A percentile compares a stretch with the other conserved stretches of the same genome.
phyloP scores from a whole-genome alignment of 2,797 vertebrate genomes.

The Astyanax mexicanus region DNA sequence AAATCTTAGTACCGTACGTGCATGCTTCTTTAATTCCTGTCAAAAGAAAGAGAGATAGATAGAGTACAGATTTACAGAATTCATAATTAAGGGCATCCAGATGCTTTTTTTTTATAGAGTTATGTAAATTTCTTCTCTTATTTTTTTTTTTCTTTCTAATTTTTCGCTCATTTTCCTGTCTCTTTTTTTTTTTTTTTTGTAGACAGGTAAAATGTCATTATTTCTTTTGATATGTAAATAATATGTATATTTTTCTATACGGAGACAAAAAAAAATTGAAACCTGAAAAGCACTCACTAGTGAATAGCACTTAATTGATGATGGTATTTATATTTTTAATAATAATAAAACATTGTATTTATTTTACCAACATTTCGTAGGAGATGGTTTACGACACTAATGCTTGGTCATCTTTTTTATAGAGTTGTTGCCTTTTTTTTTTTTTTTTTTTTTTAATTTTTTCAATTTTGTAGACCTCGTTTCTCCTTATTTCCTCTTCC shows the following conservation, averaged over 20 bases:
- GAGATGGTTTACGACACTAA: slow-evolving; percentile 87
- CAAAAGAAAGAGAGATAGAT: slow-evolving; percentile 31
- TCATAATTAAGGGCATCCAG: slow-evolving; percentile 32
- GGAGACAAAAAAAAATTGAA: too few species aligned
- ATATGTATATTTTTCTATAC: slow-evolving; percentile 88
- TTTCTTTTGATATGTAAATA: slow-evolving; percentile 85
- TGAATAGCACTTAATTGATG: slow-evolving; percentile 89
- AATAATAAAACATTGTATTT: slow-evolving; percentile 83
- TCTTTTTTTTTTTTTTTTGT: slow-evolving; percentile 73
- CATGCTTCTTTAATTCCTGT: slow-evolving; percentile 25
- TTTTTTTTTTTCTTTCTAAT: slow-evolving; percentile 75
- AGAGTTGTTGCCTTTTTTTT: slow-evolving; percentile 77
- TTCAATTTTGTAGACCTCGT: slow-evolving; percentile 24
- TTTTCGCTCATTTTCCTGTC: slow-evolving; percentile 71
- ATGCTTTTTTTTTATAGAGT: slow-evolving; percentile 31
- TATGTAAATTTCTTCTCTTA: slow-evolving; percentile 65
- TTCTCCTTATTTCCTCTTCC: slow-evolving; percentile 47
- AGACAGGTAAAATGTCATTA: slow-evolving; percentile 77
- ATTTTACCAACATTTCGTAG: slow-evolving; percentile 88
- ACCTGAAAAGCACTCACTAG: slow-evolving; percentile 85
- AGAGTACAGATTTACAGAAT: slow-evolving; percentile 33
- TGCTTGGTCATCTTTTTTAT: slow-evolving; percentile 83
- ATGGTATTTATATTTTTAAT: slow-evolving; percentile 89
- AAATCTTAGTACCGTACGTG: slow-evolving; percentile 37
- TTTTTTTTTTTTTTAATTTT: slow-evolving; percentile 69